phyloP scores from a whole-genome alignment of 2,888 invertebrate genomes.

The Sinhomidia bicolor region DNA sequence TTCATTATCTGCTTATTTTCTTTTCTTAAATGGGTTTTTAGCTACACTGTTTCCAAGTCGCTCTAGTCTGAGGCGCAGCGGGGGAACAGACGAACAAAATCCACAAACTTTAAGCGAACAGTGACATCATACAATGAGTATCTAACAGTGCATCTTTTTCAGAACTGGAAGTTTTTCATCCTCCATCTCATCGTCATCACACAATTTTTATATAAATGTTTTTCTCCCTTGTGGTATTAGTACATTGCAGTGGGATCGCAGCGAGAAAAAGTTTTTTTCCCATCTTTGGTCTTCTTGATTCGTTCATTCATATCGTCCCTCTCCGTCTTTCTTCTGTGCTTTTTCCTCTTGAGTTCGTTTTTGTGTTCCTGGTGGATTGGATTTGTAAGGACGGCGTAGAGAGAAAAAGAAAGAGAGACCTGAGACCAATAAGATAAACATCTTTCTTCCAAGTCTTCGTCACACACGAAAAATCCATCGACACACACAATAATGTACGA shows the following conservation, averaged over 20 bases:
- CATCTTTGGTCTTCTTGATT: slow-evolving; percentile 23
- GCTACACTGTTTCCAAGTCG: too few species aligned
- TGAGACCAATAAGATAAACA: slow-evolving; percentile 69
- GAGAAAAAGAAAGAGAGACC: not conserved
- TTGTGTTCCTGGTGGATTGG: slow-evolving; percentile 42
- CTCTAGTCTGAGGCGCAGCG: too few species aligned
- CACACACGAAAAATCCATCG: slow-evolving; percentile 68
- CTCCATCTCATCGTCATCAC: slow-evolving; percentile 25
- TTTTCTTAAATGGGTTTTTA: too few species aligned
- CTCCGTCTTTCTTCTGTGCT: not conserved
- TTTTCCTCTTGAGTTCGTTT: slow-evolving; percentile 53
- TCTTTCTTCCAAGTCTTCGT: slow-evolving; percentile 51
- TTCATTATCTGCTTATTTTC: too few species aligned
- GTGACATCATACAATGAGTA: not conserved
- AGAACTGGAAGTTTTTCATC: not conserved
- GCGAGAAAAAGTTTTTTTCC: slow-evolving; percentile 36
- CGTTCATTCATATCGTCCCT: slow-evolving; percentile 31
- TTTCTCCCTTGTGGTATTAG: slow-evolving; percentile 51
- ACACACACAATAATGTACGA: slow-evolving; percentile 68
- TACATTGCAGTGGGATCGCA: slow-evolving; percentile 35
- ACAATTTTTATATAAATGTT: slow-evolving; percentile 20
- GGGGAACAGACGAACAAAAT: too few species aligned
- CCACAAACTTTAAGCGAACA: not conserved
- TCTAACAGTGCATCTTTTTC: slow-evolving; percentile 25
- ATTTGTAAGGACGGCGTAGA: slow-evolving; percentile 15